Percentiles rank a stretch among this genome's conserved stretches.
These are phyloP conservation scores for Drosophila navojoa DNA, from an alignment of 1,140 invertebrate species.

Conservation along the genomic window DNA sequence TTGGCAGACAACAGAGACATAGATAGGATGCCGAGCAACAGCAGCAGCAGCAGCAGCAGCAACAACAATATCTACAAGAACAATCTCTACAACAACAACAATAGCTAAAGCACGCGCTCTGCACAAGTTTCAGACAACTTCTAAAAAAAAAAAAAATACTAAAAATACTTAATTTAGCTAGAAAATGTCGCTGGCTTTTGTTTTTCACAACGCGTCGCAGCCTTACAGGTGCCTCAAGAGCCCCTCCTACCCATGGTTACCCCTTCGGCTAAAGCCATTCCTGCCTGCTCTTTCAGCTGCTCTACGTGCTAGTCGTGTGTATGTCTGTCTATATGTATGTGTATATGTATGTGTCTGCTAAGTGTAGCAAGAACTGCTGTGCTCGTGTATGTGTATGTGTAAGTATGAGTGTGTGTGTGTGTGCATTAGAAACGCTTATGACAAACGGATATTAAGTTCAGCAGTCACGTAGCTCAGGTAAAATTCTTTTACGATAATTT, in stretches of 20 bases:
- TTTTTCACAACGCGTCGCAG: slow-evolving; percentile 59
- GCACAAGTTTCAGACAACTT: slow-evolving; percentile 62
- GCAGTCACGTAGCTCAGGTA: slow-evolving; percentile 80
- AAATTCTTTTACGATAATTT: slow-evolving; percentile 83
- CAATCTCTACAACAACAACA: slow-evolving; percentile 14
- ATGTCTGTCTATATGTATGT: slow-evolving; percentile 47
- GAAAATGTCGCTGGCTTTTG: slow-evolving; percentile 78
- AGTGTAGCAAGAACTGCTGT: slow-evolving; percentile 44
- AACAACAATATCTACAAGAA: slow-evolving; percentile 20
- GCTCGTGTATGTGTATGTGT: slow-evolving; percentile 28
- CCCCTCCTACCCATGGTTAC: background rate
- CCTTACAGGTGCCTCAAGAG: slow-evolving; percentile 45
- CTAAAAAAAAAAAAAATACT: slow-evolving; percentile 74
- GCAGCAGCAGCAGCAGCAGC: slow-evolving; percentile 1
- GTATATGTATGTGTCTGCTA: slow-evolving; percentile 46
- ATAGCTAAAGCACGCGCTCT: background rate
- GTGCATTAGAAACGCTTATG: slow-evolving; percentile 81
- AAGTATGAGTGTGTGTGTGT: slow-evolving; percentile 9
- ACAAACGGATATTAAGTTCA: slow-evolving; percentile 83
- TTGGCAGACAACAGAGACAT: slow-evolving; percentile 60
- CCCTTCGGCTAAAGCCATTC: slow-evolving; percentile 17
- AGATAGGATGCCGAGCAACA: slow-evolving; percentile 4
- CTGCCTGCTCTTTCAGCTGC: slow-evolving; percentile 40
- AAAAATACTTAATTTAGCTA: slow-evolving; percentile 81
- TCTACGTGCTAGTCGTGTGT: slow-evolving; percentile 63